These are phyloP conservation scores for Terrapene triunguis DNA, from an alignment of 2,113 vertebrate species.

Conservation along the genomic window DNA sequence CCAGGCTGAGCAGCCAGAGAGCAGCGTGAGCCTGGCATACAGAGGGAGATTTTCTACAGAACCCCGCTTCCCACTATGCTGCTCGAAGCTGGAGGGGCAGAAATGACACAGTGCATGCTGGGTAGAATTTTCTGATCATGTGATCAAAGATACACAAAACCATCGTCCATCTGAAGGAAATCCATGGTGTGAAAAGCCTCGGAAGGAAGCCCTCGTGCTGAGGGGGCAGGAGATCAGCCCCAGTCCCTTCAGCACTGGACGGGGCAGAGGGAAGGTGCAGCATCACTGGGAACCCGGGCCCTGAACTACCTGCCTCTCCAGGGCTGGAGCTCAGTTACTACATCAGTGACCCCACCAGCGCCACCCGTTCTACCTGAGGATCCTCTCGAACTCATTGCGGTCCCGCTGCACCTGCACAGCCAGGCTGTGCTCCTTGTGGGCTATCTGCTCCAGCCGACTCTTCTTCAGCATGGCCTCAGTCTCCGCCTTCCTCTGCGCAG, in stretches of 20 bases:
- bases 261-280: not conserved
- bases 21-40: not conserved
- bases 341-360: rapidly evolving
- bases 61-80: not conserved
- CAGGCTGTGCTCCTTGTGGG: constrained; percentile 82
- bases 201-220: not conserved
- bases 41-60: not conserved
- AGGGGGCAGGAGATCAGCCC: not conserved
- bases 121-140: not conserved
- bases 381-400: constrained; percentile 85
- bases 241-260: not conserved
- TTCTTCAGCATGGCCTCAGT: constrained; percentile 75
- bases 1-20: not conserved
- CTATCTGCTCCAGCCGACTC: constrained; percentile 84
- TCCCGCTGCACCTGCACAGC: constrained; percentile 85
- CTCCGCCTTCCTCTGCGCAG: constrained; percentile 60
- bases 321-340: rapidly evolving
- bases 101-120: not conserved
- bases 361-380: constrained; percentile 81
- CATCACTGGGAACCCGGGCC: not conserved
- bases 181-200: not conserved
- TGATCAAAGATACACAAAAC: not conserved
- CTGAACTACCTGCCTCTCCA: rapidly evolving
- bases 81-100: not conserved
- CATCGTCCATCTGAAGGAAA: not conserved